A percentile compares a stretch with the other conserved stretches of the same genome.
Conservation (phyloP, 2,888 invertebrate species). For the Aphidoletes aphidimyza region DNA sequence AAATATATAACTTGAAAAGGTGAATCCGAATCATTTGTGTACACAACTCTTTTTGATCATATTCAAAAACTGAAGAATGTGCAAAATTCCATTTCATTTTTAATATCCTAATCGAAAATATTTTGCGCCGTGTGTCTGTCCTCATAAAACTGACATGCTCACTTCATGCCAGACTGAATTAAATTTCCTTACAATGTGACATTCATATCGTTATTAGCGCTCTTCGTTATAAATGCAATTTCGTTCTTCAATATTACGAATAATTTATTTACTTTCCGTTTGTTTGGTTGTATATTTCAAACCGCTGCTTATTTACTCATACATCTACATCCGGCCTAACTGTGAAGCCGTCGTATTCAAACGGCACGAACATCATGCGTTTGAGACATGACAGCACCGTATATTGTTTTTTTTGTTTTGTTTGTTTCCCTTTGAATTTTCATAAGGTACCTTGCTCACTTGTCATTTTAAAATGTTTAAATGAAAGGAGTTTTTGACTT, state of each 20-base stretch:
- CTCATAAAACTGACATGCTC: too few species aligned
- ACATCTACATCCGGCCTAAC: not conserved
- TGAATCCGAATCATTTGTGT: too few species aligned
- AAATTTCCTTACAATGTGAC: not conserved
- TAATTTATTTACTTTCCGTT: not conserved
- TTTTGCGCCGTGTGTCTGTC: too few species aligned
- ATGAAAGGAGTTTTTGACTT: not conserved
- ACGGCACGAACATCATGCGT: too few species aligned
- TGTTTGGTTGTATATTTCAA: not conserved
- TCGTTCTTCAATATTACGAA: slow-evolving; percentile 10
- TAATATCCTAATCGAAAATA: not conserved
- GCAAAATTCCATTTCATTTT: not conserved
- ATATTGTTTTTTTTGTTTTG: not conserved
- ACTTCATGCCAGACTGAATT: not conserved
- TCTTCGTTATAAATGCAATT: too few species aligned
- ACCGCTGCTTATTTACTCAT: not conserved
- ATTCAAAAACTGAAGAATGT: not conserved
- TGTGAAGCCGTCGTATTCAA: too few species aligned
- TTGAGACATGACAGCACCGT: too few species aligned
- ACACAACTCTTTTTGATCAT: too few species aligned
- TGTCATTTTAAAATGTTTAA: too few species aligned
- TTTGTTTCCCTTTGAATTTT: too few species aligned
- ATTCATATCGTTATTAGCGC: not conserved
- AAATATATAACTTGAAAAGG: too few species aligned
- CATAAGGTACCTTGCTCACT: too few species aligned